A percentile compares a stretch with the other conserved stretches of the same genome.
phyloP scores from a whole-genome alignment of 23 tunicate species.

The Diplosoma virens region DNA sequence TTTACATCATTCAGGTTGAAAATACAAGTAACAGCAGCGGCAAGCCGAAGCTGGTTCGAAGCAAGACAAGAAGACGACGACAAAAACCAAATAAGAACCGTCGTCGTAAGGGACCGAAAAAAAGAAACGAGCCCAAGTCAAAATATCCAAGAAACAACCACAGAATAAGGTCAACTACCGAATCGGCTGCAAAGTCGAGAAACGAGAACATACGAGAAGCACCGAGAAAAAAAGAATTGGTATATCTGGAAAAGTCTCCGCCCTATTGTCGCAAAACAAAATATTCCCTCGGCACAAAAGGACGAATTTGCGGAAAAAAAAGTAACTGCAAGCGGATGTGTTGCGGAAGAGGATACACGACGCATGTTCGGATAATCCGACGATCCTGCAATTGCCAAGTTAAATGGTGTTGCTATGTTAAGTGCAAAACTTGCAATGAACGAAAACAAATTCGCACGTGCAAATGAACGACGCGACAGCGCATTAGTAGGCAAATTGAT shows the following conservation, averaged over 20 bases:
- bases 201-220: background rate
- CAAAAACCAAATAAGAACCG: too few species aligned
- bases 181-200: background rate
- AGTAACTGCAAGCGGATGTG: constrained; percentile 65
- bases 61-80: background rate
- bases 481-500: background rate
- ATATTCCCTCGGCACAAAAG: constrained; percentile 77
- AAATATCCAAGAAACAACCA: background rate
- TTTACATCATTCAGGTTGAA: constrained; percentile 30
- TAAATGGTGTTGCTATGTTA: constrained; percentile 82
- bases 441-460: constrained; percentile 68
- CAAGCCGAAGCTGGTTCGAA: constrained; percentile 17
- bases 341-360: constrained; percentile 83
- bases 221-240: constrained; percentile 72
- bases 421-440: constrained; percentile 78
- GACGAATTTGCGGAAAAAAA: constrained; percentile 57
- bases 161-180: constrained; percentile 9
- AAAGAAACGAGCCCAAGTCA: background rate
- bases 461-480: constrained; percentile 38
- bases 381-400: constrained; percentile 76
- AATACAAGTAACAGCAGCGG: constrained; percentile 26
- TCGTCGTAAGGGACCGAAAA: background rate
- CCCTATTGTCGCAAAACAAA: constrained; percentile 50
- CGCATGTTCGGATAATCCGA: constrained; percentile 53
- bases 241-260: constrained; percentile 77